Evolutionary conservation across 2,888 invertebrate genomes (phyloP), one percentile per base, ranked within the genome.

Genomic region (Agrochola lota): DNA sequence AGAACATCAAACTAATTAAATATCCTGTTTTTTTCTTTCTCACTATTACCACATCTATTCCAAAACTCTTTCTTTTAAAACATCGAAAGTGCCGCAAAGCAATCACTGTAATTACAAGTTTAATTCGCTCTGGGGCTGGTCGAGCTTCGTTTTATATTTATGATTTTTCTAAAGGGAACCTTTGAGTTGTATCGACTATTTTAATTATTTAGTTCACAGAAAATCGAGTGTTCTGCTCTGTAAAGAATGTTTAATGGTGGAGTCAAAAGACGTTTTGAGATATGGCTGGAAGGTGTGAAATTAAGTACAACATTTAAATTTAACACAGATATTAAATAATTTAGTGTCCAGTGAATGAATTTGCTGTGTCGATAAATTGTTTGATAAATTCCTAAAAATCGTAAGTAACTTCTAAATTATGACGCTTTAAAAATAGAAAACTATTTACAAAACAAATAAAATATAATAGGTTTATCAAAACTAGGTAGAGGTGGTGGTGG

Each of bases 31-130:
- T 67, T 75, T 43, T 57, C 0, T 9, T 12, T 0, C 26, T 9
- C 12, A 9, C 17, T n/a, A 23, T 60, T 89, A 62, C 84, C 88
- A 68, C 81, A 86, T 89, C 89, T 69, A 79, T 46, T 46, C 0
- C 0, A 57, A 73, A 69, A 23, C 23, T 57, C 43, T 78, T 84
- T 80, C 23, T 68, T 81, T 83, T 76, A 77, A 86, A 81, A 63
- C 88, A 85, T 89, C 78, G 88, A 86, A 88, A 86, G 89, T 89
- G 87, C 88, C 88, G 89, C 91, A 84, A 89, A 89, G 91, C 92
- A 91, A 92, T 92, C 91, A 89, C 89, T 85, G 91, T 92, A 92
- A 92, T 92, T 92, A 91, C 92, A 91, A 91, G 87, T 92, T 92
- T 92, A 92, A 92, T 90, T 92, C 90, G 87, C 89, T 83, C 77